A percentile compares a stretch with the other conserved stretches of the same genome.
These are phyloP conservation scores for Tragopan temminckii DNA, from an alignment of 2,797 vertebrate species.

Conservation along the genomic window DNA sequence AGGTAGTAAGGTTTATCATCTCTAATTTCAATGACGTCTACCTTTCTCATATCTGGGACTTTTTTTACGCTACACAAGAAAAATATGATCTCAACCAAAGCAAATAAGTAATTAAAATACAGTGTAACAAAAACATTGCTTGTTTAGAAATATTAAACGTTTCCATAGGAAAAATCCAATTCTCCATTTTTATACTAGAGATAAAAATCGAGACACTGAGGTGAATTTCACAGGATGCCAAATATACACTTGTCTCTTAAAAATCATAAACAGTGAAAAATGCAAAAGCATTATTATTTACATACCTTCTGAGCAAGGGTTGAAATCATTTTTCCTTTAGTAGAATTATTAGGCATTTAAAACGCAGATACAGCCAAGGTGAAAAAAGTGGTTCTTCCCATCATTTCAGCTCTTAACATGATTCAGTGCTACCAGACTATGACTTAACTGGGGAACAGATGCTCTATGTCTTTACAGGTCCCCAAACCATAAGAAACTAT, in stretches of 20 bases:
- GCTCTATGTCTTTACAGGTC: constrained; percentile 83
- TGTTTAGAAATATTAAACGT: constrained; percentile 31
- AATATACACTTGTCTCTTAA: not conserved
- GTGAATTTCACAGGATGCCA: not conserved
- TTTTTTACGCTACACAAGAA: constrained; percentile 9
- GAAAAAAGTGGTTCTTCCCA: constrained; percentile 72
- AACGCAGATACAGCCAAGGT: constrained; percentile 69
- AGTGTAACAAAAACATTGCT: not conserved
- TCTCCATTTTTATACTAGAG: constrained; percentile 25
- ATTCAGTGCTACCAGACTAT: constrained; percentile 81
- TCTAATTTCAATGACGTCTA: not conserved
- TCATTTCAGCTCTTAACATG: constrained; percentile 80
- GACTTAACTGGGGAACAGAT: constrained; percentile 84
- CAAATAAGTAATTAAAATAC: constrained; percentile 27
- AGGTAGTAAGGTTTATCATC: not conserved
- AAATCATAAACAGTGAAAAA: constrained; percentile 17
- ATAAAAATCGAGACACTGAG: constrained; percentile 26
- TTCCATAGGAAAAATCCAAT: constrained; percentile 26
- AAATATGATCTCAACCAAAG: not conserved
- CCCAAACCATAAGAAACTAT: constrained; percentile 83
- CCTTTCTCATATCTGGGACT: not conserved
- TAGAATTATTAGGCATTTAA: constrained; percentile 42
- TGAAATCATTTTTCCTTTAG: constrained; percentile 62
- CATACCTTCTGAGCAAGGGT: constrained; percentile 45
- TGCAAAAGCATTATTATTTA: constrained; percentile 28